Evolutionary conservation across 1,140 invertebrate genomes (phyloP).

Genomic region (Scaptomyza hsui): DNA sequence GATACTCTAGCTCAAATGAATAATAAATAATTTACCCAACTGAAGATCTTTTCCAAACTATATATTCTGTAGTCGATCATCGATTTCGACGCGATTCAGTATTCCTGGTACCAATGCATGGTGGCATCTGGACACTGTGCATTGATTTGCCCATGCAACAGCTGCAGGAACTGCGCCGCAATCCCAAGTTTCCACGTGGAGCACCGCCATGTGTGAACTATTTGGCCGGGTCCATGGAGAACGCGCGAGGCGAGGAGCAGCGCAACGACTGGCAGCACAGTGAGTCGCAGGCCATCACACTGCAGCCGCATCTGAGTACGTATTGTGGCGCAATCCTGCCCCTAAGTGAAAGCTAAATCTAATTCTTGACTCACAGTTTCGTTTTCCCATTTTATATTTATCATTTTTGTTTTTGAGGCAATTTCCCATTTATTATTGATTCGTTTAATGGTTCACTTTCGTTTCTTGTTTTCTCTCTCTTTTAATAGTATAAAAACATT

Average conservation of each 20-base stretch:
- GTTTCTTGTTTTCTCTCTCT: conserved; percentile 28
- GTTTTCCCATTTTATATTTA: conserved; percentile 12
- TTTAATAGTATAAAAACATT: conserved; percentile 67
- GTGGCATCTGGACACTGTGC: conserved; percentile 94
- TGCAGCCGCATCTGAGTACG: conserved; percentile 84
- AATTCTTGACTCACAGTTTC: conserved; percentile 13
- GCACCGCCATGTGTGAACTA: conserved; percentile 91
- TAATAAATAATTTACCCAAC: too few species aligned
- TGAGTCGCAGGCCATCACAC: conserved; percentile 86
- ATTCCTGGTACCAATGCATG: conserved; percentile 93
- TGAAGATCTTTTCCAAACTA: neutral
- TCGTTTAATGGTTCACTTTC: conserved; percentile 5
- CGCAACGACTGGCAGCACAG: conserved; percentile 92
- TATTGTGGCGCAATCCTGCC: conserved; percentile 79
- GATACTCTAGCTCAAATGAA: too few species aligned
- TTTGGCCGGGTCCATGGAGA: conserved; percentile 87
- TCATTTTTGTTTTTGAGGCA: conserved; percentile 28
- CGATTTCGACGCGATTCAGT: conserved; percentile 84
- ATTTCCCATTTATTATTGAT: conserved; percentile 24
- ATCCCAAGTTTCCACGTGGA: conserved; percentile 87
- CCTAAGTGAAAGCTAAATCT: conserved; percentile 17
- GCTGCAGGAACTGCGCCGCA: conserved; percentile 86
- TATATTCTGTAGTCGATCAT: conserved; percentile 59
- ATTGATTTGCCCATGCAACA: conserved; percentile 90
- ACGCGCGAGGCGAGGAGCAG: conserved; percentile 87